Base-by-base conservation (phyloP, 2,113 vertebrate species). In the Macquaria ambigua region DNA sequence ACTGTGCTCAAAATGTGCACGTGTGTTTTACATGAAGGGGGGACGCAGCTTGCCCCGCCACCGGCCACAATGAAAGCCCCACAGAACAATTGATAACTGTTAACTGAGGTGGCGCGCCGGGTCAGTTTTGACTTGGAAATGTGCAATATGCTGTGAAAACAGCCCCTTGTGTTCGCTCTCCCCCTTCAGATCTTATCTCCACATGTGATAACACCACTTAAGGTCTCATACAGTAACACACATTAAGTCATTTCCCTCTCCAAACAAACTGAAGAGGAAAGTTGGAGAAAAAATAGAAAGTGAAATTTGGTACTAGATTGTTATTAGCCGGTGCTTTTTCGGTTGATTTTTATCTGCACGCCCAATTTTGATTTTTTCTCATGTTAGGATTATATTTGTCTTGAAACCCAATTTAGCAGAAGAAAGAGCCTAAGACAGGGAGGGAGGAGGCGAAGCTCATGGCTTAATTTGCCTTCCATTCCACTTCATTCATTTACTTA, bases 161-260 rank as follows among this genome's bases (percentile, higher is more conserved):
- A 93, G 90, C 72, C 86, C 87, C 89, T 91, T 91, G 93, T 93
- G 92, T 87, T 90, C 70, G 3, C 56, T 8, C 79, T 18, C 75
- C 80, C 80, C 70, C 28, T 20, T 83, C 84, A 91, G 94, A 95
- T 94, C 75, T 53, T 95, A 95, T 94, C 93, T 90, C 79, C 86
- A 15, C 90, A 82, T 94, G 92, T 89, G 92, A 93, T 94, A 95
- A 94, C 93, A 91, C 92, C 91, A 94, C 93, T 94, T 93, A 93
- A 92, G 93, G 90, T 91, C 92, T 90, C 92, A 90, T 94, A 94
- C 92, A 90, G 94, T 93, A 94, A 93, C 87, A 89, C 91, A 93
- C 90, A 94, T 93, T 92, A 94, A 94, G 92, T 95, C 88, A 94
- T 95, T 94, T 95, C 93, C 93, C 89, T 93, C 87, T 83, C 64